Conservation (phyloP, 1,140 invertebrate genomes). For the Colletes latitarsis region DNA sequence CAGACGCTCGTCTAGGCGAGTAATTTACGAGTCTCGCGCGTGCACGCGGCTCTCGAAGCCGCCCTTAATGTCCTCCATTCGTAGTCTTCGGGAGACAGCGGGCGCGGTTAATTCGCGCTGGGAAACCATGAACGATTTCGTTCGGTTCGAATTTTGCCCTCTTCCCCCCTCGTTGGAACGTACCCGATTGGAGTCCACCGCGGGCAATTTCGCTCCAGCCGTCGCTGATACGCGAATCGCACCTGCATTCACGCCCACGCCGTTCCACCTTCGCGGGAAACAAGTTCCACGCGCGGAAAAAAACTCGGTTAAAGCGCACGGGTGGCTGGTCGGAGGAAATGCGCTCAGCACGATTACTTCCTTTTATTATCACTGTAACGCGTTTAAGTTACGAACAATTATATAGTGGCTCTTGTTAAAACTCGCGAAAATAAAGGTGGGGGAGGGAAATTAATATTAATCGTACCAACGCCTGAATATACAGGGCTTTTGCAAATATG, state of each 20-base stretch:
- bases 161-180: slow-evolving; percentile 5
- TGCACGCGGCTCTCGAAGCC: slow-evolving; percentile 14
- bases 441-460: no score
- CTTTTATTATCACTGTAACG: no score
- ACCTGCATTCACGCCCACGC: slow-evolving; percentile 53
- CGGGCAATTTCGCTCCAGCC: slow-evolving; percentile 26
- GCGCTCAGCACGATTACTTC: no score
- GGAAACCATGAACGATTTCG: slow-evolving; percentile 1
- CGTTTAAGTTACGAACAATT: no score
- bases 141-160: slow-evolving; percentile 58
- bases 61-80: slow-evolving; percentile 43
- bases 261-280: neutral
- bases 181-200: slow-evolving; percentile 48
- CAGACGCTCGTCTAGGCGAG: neutral
- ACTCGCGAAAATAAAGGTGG: no score
- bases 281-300: no score
- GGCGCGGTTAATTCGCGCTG: slow-evolving; percentile 36
- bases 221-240: slow-evolving; percentile 28
- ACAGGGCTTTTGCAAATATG: no score
- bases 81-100: slow-evolving; percentile 17
- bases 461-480: no score
- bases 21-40: slow-evolving; percentile 20
- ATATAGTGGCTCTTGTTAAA: no score
- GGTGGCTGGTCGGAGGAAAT: no score
- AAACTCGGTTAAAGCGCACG: no score